Percentiles rank a stretch among this genome's conserved stretches.
Conservation (phyloP, 2,888 invertebrate genomes). For the Scelioninae gen. 2 region DNA sequence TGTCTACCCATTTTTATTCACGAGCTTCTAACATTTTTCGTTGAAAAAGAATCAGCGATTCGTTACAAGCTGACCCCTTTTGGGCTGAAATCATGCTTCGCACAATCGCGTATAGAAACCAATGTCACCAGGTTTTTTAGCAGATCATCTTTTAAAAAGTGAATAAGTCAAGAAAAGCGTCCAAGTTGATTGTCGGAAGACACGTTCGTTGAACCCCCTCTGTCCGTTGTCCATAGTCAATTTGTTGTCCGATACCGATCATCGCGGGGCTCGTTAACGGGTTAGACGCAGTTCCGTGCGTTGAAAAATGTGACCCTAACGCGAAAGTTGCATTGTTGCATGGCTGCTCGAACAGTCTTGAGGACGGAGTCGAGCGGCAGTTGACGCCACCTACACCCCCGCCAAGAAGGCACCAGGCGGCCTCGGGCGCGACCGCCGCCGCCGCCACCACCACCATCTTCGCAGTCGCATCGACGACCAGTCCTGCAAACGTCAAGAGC, state of each 20-base stretch:
- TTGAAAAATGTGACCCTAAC: constrained; percentile 26
- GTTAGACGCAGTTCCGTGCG: constrained; percentile 9
- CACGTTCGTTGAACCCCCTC: constrained; percentile 30
- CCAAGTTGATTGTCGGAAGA: constrained; percentile 32
- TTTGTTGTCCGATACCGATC: constrained; percentile 8
- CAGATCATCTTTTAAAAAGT: too few relatives aligned
- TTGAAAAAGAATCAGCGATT: constrained; percentile 9
- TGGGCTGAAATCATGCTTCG: constrained; percentile 38
- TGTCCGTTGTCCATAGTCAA: constrained; percentile 32
- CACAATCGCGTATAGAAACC: constrained; percentile 9
- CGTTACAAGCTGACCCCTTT: constrained; percentile 30
- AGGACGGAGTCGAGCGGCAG: constrained; percentile 79
- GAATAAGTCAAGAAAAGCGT: neutral
- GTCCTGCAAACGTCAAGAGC: constrained; percentile 55
- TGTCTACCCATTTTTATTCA: constrained; percentile 26
- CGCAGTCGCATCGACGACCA: constrained; percentile 53
- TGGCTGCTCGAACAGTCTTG: constrained; percentile 76
- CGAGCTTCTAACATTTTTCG: constrained; percentile 45
- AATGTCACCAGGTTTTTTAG: constrained; percentile 23
- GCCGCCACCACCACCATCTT: constrained; percentile 66
- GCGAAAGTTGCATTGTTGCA: constrained; percentile 59
- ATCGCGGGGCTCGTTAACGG: constrained; percentile 27
- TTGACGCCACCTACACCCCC: constrained; percentile 80
- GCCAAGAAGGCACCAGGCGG: constrained; percentile 76
- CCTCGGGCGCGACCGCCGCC: constrained; percentile 66